Evolutionary conservation across 2,888 invertebrate genomes (phyloP).

Genomic region (Apodemia hepburni): DNA sequence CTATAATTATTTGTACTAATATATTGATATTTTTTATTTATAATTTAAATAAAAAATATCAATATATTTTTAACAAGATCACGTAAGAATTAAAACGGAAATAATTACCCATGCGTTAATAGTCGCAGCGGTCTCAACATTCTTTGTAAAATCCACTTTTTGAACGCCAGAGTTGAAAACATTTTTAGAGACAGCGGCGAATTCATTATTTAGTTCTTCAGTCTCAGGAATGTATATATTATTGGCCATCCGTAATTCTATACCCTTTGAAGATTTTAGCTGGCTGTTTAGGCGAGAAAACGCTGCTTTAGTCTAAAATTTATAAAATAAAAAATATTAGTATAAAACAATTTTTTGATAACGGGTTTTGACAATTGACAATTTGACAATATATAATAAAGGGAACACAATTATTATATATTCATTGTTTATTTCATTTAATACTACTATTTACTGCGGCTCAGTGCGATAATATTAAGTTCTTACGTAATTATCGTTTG

Average conservation of each 20-base stretch:
- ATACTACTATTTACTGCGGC: no score
- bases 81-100: no score
- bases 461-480: not conserved
- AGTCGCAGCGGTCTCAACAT: no score
- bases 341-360: not conserved
- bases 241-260: conserved; percentile 83
- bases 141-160: conserved; percentile 71
- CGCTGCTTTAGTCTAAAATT: conserved; percentile 50
- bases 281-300: conserved; percentile 41
- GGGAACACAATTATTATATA: no score
- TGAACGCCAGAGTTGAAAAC: conserved; percentile 82
- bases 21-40: no score
- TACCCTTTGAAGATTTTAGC: conserved; percentile 54
- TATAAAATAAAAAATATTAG: not conserved
- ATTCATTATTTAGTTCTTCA: conserved; percentile 73
- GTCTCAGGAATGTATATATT: conserved; percentile 81
- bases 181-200: conserved; percentile 71
- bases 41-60: no score
- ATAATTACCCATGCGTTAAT: no score
- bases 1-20: no score
- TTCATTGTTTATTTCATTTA: no score
- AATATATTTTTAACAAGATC: no score
- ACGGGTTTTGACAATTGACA: no score
- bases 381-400: no score
- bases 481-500: conserved; percentile 42